Evolutionary conservation across 2,113 vertebrate genomes (phyloP).

Genomic region (Elephantulus edwardii): DNA sequence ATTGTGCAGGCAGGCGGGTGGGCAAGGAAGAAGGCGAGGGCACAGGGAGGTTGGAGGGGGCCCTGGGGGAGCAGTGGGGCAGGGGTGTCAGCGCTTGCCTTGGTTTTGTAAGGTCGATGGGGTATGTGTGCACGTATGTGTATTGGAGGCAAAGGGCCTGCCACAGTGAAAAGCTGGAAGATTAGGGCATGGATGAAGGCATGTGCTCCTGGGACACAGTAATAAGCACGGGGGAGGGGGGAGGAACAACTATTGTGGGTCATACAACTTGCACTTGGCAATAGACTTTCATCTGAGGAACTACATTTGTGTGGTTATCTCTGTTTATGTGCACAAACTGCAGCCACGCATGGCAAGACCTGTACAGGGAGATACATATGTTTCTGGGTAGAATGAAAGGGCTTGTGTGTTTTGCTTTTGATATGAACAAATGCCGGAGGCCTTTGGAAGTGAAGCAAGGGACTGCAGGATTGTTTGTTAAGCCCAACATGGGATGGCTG

Average conservation of each 20-base stretch:
- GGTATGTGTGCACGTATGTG: not conserved
- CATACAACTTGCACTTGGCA: slow-evolving; percentile 67
- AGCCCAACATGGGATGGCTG: slow-evolving; percentile 63
- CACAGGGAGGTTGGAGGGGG: slow-evolving; percentile 23
- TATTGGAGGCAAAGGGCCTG: not conserved
- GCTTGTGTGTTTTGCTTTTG: slow-evolving; percentile 46
- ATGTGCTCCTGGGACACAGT: slow-evolving; percentile 58
- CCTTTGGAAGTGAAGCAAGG: slow-evolving; percentile 22
- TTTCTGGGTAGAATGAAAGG: slow-evolving; percentile 16
- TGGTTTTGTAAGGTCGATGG: slow-evolving; percentile 58
- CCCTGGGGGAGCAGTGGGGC: not conserved
- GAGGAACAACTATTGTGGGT: slow-evolving; percentile 54
- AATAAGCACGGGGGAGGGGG: slow-evolving; percentile 6
- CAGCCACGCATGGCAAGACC: not conserved
- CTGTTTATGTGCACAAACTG: not conserved
- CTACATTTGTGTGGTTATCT: not conserved
- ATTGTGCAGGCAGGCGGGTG: slow-evolving; percentile 59
- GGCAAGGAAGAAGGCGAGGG: slow-evolving; percentile 31
- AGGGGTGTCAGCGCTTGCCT: slow-evolving; percentile 55
- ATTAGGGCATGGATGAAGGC: not conserved
- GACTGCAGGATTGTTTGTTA: slow-evolving; percentile 80
- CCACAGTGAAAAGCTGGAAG: not conserved
- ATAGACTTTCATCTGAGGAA: slow-evolving; percentile 35
- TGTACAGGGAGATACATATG: slow-evolving; percentile 15
- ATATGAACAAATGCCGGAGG: slow-evolving; percentile 54